Base-by-base conservation (phyloP, 2,113 vertebrate species). In the Eretmochelys imbricata region DNA sequence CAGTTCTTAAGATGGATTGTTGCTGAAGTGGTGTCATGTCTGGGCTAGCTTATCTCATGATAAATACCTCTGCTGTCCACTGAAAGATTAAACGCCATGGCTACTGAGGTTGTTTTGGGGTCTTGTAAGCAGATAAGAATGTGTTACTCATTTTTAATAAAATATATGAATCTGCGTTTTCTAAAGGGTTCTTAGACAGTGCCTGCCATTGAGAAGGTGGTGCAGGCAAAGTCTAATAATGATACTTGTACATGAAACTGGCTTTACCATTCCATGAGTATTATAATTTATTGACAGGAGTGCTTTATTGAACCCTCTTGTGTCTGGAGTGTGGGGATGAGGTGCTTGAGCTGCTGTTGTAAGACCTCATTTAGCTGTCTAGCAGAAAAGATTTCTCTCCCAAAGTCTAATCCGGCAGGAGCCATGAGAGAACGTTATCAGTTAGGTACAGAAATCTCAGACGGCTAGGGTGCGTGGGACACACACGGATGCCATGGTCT, bases 301-400 rank as follows among this genome's bases (percentile, higher is more conserved):
- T 88, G 88, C 80, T 89, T 95, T 95, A 90, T 54, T 85, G 97
- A 97, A 97, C 84, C 90, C 94, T 97, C 83, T 96, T 82, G 81
- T 93, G 92, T 95, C 85, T 97, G 53, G 96, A 98, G 80, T 1
- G 1, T 89, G 80, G 87, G 88, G 78, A 84, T 91, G 78, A 94
- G 87, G n/a, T 80, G 94, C 69, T 84, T 86, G 76, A 94, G 83
- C 81, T 97, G 91, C 85, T 96, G 95, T 96, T 98, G 50, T 91
- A 97, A 98, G 98, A 98, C 97, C 98, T 98, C 97, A 65, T 98
- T 98, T 97, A 97, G 97, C 96, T 97, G 93, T 98, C 97, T 97
- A 98, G 97, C 87, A 95, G 97, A 82, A 82, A 96, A 98, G 96
- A 98, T 98, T 98, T 98, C 97, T 96, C 97, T 95, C 96, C 90